A percentile compares a stretch with the other conserved stretches of the same genome.
Conservation (phyloP, 2,888 invertebrate genomes). For the Xestoiulus laeticollis region DNA sequence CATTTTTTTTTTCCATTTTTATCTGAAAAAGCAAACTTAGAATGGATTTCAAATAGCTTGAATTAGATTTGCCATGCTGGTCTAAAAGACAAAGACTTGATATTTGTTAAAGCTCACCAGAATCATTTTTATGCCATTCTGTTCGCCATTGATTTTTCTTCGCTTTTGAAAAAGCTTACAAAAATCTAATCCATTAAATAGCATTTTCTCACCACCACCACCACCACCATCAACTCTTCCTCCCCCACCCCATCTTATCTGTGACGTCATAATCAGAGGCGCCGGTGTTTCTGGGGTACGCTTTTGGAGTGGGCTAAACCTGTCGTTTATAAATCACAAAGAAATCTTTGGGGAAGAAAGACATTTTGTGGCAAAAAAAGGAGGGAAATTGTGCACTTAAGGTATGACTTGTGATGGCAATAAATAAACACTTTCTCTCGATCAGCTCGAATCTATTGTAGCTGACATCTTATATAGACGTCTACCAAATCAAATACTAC, state of each 20-base stretch:
- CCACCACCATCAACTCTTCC: not conserved
- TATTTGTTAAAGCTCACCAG: not conserved
- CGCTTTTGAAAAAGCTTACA: slow-evolving; percentile 8
- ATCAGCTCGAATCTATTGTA: not conserved
- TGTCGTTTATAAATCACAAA: slow-evolving; percentile 31
- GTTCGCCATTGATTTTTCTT: slow-evolving; percentile 25
- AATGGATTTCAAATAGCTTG: not conserved
- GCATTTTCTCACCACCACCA: slow-evolving; percentile 23
- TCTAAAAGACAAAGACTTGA: slow-evolving; percentile 14
- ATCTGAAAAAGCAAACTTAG: not conserved
- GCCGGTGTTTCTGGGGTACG: slow-evolving; percentile 12
- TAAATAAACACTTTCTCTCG: slow-evolving; percentile 38
- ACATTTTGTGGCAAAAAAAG: not conserved
- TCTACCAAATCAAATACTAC: slow-evolving; percentile 35
- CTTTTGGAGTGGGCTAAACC: not conserved
- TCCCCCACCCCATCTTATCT: not conserved
- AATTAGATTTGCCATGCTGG: not conserved
- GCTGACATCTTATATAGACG: slow-evolving; percentile 12
- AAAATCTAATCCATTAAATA: slow-evolving; percentile 38
- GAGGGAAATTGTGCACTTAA: not conserved
- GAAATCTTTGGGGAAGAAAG: slow-evolving; percentile 34
- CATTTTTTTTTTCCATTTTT: not conserved
- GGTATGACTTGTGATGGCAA: slow-evolving; percentile 32
- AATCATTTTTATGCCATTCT: slow-evolving; percentile 23
- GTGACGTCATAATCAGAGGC: slow-evolving; percentile 30